Conservation (phyloP, 2,888 invertebrate genomes). For the Caenorhabditis uteleia region DNA sequence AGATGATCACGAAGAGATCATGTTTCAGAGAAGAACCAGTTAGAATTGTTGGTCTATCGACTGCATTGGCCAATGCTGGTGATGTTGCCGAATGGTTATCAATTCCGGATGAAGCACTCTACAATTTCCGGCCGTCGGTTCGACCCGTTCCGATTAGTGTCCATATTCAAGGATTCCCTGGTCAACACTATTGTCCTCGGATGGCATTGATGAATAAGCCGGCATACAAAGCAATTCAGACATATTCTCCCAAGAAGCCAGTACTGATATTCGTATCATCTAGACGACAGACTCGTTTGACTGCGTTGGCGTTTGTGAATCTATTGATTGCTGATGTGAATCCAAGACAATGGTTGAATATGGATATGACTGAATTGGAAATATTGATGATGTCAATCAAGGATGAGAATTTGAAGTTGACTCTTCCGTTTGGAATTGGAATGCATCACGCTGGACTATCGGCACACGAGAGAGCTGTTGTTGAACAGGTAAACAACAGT, state of each 20-base stretch:
- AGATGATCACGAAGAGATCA: constrained; percentile 59
- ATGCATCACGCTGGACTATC: constrained; percentile 97
- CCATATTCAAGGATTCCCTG: constrained; percentile 92
- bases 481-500: constrained; percentile 85
- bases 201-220: constrained; percentile 99
- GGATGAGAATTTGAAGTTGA: constrained; percentile 89
- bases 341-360: constrained; percentile 73
- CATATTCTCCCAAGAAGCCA: constrained; percentile 89
- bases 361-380: constrained; percentile 76
- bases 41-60: constrained; percentile 91
- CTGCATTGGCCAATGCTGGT: constrained; percentile 94
- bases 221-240: constrained; percentile 88
- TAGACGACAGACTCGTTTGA: constrained; percentile 79
- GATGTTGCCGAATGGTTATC: constrained; percentile 96
- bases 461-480: constrained; percentile 86
- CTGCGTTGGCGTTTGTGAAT: constrained; percentile 89
- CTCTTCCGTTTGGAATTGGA: constrained; percentile 94
- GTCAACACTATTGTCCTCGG: constrained; percentile 96
- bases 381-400: constrained; percentile 74
- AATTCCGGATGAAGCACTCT: constrained; percentile 83
- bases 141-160: constrained; percentile 94
- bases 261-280: constrained; percentile 94
- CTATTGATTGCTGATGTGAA: constrained; percentile 87
- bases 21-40: constrained; percentile 73
- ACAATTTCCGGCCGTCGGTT: constrained; percentile 96